phyloP scores from a whole-genome alignment of 2,797 vertebrate species.

The Loriculus beryllinus region DNA sequence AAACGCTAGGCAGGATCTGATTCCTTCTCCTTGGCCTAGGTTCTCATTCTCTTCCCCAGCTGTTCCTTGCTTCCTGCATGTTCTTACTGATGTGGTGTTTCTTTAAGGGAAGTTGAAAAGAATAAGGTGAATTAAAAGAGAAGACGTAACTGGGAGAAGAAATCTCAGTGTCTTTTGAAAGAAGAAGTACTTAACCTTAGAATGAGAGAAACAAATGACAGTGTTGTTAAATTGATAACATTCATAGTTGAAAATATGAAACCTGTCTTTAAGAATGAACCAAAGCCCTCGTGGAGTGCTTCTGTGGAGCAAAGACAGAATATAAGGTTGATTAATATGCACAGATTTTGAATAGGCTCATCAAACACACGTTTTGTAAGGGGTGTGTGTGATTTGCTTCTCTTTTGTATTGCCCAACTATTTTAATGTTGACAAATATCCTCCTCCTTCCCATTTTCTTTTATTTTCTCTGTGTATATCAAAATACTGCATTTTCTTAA shows the following conservation, averaged over 20 bases:
- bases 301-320: not conserved
- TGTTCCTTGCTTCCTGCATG: not conserved
- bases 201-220: not conserved
- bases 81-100: not conserved
- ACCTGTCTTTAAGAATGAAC: not conserved
- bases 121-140: not conserved
- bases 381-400: not conserved
- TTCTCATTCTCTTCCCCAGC: not conserved
- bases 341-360: not conserved
- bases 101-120: not conserved
- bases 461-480: not conserved
- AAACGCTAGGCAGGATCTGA: not conserved
- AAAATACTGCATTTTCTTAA: constrained; percentile 35
- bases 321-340: not conserved
- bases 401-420: not conserved
- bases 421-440: not conserved
- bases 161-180: not conserved
- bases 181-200: not conserved
- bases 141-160: not conserved
- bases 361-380: not conserved
- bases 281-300: not conserved
- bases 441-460: not conserved
- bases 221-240: not conserved
- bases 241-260: not conserved
- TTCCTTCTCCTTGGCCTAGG: not conserved